Evolutionary conservation across 1,140 invertebrate species (phyloP), one percentile per base, ranked within the genome.

Genomic region (Lepidurus packardi): DNA sequence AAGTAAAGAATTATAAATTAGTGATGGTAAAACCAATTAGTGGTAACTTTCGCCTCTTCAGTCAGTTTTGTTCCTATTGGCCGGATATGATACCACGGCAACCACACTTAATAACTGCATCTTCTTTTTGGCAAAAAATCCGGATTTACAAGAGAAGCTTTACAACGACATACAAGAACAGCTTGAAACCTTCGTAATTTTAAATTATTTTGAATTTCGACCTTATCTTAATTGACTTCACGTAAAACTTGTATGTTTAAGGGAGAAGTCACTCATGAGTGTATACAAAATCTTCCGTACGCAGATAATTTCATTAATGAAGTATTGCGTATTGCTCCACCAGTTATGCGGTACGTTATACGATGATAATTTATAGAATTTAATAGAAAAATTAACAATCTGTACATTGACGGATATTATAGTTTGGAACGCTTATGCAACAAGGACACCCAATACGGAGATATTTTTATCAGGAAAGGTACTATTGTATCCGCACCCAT

Each of bases 11-110:
- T 34, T 34, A 1, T 2, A n/a, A n/a, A 21, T n/a, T n/a, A 1
- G 21, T 4, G 1, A 13, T 21, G 16, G 21, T 3, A 65, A 65
- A 13, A 0, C 21, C 8, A 0, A 34, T 34, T 2, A 34, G 3
- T 34, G 1, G 53, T 16, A 47, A 21, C 13, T n/a, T 13, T n/a
- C n/a, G n/a, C 13, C 21, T 13, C 4, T 65, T 65, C 91, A 92
- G 83, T 89, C 88, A 0, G 89, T 90, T 13, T 86, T 90, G 0
- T 93, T 93, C 81, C 91, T 92, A 76, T 84, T 89, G 1, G 92
- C 92, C 53, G 91, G 92, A 7, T 92, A 90, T 77, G 92, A 94
- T 83, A 94, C 93, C 0, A 92, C 92, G 0, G 90, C 91, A 0
- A 90, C 89, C 6, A 87, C 90, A 1, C 88, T 94, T 77, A 85